A percentile compares a stretch with the other conserved stretches of the same genome.
These are phyloP conservation scores for Ceratina japonica DNA, from an alignment of 1,140 invertebrate species.

Conservation along the genomic window DNA sequence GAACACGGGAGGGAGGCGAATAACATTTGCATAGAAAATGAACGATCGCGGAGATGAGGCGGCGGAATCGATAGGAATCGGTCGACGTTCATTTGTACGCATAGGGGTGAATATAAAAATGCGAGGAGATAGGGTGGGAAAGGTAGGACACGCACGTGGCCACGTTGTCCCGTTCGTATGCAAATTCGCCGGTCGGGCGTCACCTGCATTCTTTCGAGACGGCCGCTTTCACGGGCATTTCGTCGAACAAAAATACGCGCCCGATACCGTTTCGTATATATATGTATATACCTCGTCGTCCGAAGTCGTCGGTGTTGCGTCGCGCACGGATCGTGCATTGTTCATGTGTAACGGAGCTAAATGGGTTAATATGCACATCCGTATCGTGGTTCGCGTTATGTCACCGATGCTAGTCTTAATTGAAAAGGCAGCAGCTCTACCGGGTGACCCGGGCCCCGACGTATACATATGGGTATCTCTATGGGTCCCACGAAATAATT, in stretches of 20 bases:
- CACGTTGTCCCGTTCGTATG: background rate
- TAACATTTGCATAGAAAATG: no score
- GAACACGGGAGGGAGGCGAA: no score
- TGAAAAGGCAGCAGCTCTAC: slow-evolving; percentile 54
- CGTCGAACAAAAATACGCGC: background rate
- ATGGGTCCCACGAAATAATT: no score
- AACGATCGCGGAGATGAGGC: no score
- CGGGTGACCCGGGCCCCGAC: slow-evolving; percentile 34
- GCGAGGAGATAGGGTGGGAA: no score
- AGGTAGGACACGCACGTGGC: no score
- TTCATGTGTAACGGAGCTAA: slow-evolving; percentile 70
- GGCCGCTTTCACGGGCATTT: background rate
- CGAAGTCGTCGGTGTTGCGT: slow-evolving; percentile 34
- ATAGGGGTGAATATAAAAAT: no score
- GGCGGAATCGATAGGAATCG: no score
- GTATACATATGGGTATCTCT: no score
- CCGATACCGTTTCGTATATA: no score
- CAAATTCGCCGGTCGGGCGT: background rate
- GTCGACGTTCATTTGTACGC: no score
- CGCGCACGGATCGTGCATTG: slow-evolving; percentile 56
- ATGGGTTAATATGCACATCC: slow-evolving; percentile 79
- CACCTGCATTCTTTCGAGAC: slow-evolving; percentile 1
- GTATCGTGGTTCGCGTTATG: slow-evolving; percentile 72
- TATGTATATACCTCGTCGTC: slow-evolving; percentile 20
- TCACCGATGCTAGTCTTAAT: slow-evolving; percentile 71